Percentiles rank a stretch among this genome's conserved stretches.
Evolutionary conservation across 2,797 vertebrate genomes (phyloP).

Genomic region (Sphaeramia orbicularis): DNA sequence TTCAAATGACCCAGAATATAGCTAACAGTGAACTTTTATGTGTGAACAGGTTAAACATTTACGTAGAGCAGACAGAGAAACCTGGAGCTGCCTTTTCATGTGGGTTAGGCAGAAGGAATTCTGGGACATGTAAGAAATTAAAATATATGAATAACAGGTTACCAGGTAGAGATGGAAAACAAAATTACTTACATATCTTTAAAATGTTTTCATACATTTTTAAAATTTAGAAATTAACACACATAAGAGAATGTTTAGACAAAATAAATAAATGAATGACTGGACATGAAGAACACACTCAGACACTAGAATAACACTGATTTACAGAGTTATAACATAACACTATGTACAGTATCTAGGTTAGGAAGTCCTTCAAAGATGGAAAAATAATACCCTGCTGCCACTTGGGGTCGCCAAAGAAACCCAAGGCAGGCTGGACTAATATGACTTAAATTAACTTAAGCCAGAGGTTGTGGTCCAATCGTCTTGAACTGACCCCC

Average conservation of each 20-base stretch:
- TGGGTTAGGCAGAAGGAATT: background rate
- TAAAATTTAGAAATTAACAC: background rate
- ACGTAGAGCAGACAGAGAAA: background rate
- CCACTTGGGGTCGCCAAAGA: conserved; percentile 57
- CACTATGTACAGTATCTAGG: background rate
- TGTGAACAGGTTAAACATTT: background rate
- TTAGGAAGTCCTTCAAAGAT: background rate
- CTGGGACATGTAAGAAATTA: conserved; percentile 11
- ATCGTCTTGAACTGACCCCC: too few species aligned
- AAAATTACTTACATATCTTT: background rate
- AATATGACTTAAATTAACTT: conserved; percentile 6
- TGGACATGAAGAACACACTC: background rate
- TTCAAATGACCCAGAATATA: conserved; percentile 1
- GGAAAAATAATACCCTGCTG: background rate
- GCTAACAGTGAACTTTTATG: background rate
- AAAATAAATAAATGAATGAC: background rate
- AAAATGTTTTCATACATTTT: background rate
- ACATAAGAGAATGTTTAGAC: background rate
- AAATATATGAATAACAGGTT: background rate
- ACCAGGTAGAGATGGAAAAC: background rate
- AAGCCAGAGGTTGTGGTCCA: background rate
- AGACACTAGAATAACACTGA: background rate
- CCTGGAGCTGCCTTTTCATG: background rate
- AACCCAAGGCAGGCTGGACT: background rate
- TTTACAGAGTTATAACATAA: conserved; percentile 7